A percentile compares a stretch with the other conserved stretches of the same genome.
Conservation (phyloP, 2,113 vertebrate genomes). For the Gyps fulvus region DNA sequence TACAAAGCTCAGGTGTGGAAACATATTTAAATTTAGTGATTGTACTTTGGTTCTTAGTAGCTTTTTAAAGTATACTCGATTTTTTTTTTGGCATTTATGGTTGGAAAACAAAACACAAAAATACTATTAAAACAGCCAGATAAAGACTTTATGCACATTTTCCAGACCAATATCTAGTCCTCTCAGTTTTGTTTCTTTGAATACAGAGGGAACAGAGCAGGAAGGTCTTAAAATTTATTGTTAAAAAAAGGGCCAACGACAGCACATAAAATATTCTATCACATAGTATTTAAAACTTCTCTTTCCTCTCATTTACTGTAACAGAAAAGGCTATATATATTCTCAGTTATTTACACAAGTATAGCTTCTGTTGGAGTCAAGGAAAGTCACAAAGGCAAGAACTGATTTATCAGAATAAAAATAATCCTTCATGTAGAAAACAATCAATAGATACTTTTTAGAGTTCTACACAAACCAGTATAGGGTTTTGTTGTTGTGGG, state of each 20-base stretch:
- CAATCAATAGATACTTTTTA: background rate
- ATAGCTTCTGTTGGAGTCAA: background rate
- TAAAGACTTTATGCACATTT: background rate
- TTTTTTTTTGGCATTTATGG: background rate
- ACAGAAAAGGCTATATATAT: background rate
- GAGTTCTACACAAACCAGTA: background rate
- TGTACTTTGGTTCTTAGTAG: background rate
- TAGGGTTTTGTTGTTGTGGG: background rate
- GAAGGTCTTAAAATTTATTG: background rate
- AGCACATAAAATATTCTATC: background rate
- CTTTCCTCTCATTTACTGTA: background rate
- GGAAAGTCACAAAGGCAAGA: background rate
- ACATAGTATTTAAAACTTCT: background rate
- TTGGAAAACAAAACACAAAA: background rate
- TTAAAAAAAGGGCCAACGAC: background rate
- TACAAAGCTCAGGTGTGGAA: background rate
- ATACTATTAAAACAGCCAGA: background rate
- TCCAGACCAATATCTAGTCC: background rate
- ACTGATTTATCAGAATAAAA: background rate
- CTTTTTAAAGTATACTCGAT: background rate
- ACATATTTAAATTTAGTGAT: background rate
- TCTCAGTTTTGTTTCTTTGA: background rate
- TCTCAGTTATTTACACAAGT: background rate
- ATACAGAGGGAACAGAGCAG: background rate
- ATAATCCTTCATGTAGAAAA: background rate